Evolutionary conservation across 2,113 vertebrate species (phyloP).

Genomic region (Riparia riparia): DNA sequence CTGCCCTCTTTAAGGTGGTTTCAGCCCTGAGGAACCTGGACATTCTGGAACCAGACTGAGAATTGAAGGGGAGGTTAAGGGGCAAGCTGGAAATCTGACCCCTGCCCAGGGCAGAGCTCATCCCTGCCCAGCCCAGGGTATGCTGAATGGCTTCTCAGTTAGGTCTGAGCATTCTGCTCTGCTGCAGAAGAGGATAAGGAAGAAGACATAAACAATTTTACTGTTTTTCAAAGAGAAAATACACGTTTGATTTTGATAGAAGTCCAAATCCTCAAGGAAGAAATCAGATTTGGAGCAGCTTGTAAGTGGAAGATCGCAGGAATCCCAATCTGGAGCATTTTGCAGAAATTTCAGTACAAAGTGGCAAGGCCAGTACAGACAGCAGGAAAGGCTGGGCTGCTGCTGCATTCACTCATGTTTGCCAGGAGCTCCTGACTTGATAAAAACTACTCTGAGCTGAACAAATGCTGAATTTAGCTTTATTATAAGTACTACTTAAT

Average conservation of each 20-base stretch:
- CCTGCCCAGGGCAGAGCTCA: not conserved
- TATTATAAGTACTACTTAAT: too few species aligned
- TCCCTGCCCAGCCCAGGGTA: not conserved
- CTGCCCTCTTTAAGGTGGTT: not conserved
- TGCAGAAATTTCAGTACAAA: not conserved
- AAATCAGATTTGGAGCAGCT: not conserved
- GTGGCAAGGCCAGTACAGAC: not conserved
- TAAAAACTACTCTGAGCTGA: not conserved
- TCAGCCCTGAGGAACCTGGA: not conserved
- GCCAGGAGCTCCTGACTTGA: not conserved
- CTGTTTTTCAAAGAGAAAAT: not conserved
- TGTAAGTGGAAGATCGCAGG: not conserved
- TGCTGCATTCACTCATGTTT: not conserved
- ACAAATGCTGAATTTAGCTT: not conserved
- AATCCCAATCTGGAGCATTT: not conserved
- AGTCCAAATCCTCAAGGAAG: not conserved
- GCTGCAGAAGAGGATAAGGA: not conserved
- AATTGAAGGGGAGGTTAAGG: not conserved
- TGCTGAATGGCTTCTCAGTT: not conserved
- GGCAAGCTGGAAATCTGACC: not conserved
- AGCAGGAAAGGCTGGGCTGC: not conserved
- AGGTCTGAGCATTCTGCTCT: not conserved
- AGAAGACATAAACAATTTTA: not conserved
- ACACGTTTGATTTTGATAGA: not conserved
- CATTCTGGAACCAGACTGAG: not conserved